A percentile compares a stretch with the other conserved stretches of the same genome.
Evolutionary conservation across 2,113 vertebrate species (phyloP).

Genomic region (Mirza zaza): DNA sequence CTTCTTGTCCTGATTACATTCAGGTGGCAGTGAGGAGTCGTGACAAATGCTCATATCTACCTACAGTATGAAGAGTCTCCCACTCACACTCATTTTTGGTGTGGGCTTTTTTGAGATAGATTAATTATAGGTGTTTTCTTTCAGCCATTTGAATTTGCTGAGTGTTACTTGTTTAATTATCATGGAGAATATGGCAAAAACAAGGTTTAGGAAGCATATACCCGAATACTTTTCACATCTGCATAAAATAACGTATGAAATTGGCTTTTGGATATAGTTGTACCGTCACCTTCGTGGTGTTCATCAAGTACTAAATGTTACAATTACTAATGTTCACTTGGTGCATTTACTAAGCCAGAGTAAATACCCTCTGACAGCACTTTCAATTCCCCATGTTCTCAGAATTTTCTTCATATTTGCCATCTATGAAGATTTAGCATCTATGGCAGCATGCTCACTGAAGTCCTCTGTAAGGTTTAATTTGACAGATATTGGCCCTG

Average conservation of each 20-base stretch:
- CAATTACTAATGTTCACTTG: too few relatives aligned
- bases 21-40: rapidly evolving
- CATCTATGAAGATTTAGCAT: background rate
- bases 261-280: background rate
- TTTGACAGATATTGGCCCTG: background rate
- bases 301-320: background rate
- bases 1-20: background rate
- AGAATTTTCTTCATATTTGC: background rate
- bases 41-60: background rate
- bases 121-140: background rate
- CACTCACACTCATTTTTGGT: rapidly evolving
- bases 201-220: background rate
- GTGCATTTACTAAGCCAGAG: background rate
- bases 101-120: background rate
- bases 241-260: background rate
- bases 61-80: background rate
- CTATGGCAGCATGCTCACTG: too few relatives aligned
- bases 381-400: background rate
- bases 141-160: background rate
- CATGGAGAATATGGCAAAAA: background rate
- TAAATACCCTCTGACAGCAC: too few relatives aligned
- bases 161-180: background rate
- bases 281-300: background rate
- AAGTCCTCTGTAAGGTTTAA: background rate
- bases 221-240: background rate